Conservation (phyloP, 2,888 invertebrate species). For the Autographa pulchrina region DNA sequence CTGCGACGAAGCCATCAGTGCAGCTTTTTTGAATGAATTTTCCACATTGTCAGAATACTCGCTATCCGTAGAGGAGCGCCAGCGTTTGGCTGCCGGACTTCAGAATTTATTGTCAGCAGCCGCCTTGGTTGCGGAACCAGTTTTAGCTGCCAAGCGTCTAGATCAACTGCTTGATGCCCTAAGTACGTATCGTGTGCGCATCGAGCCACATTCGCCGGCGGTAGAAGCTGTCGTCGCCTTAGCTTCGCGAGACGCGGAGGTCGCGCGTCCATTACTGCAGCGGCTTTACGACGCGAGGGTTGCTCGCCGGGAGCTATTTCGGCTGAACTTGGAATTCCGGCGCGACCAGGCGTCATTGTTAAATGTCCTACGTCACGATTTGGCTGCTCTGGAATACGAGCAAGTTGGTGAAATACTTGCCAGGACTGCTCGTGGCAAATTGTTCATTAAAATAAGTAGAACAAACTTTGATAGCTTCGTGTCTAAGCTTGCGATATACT, state of each 20-base stretch:
- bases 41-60: constrained; percentile 70
- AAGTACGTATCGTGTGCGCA: constrained; percentile 61
- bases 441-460: constrained; percentile 11
- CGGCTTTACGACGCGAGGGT: constrained; percentile 28
- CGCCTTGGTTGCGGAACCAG: constrained; percentile 47
- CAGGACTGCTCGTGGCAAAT: neutral
- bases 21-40: constrained; percentile 68
- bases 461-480: constrained; percentile 65
- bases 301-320: constrained; percentile 38
- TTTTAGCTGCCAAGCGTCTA: constrained; percentile 47
- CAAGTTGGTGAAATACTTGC: constrained; percentile 55
- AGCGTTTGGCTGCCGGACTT: constrained; percentile 54
- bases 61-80: constrained; percentile 65
- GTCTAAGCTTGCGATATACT: constrained; percentile 70
- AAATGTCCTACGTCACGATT: constrained; percentile 42
- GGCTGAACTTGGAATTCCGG: constrained; percentile 31
- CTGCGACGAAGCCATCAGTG: constrained; percentile 53
- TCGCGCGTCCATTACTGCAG: constrained; percentile 33
- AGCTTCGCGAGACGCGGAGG: constrained; percentile 54
- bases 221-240: constrained; percentile 60
- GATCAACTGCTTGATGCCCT: constrained; percentile 66
- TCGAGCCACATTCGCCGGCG: constrained; percentile 59
- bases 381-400: constrained; percentile 16
- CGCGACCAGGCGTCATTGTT: constrained; percentile 33
- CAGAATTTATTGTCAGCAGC: constrained; percentile 61